Evolutionary conservation across 2,797 vertebrate genomes (phyloP), one percentile per base, ranked within the genome.

Genomic region (Varecia variegata): DNA sequence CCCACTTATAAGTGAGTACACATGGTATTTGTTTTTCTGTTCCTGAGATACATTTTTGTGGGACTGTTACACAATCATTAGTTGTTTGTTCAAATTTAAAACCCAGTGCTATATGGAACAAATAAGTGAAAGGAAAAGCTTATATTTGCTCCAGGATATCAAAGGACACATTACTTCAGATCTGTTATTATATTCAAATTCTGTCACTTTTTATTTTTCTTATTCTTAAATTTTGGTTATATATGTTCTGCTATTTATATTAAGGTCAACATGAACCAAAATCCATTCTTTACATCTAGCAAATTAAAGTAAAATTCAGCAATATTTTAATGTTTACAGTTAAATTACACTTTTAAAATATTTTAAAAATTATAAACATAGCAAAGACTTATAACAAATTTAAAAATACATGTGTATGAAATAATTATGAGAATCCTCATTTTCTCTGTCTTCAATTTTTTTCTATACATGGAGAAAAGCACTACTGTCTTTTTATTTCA

Each of bases 11-110:
- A 58, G 32, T n/a, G 62, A 65, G 62, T n/a, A 65, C 32, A n/a
- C 20, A 7, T 65, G 32, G 15, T n/a, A n/a, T 65, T 18, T 65
- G 17, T 65, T 65, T 65, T 65, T 65, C 32, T n/a, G 62, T 65
- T 65, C 15, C 62, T 20, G 17, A 65, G 32, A n/a, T n/a, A 65
- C 15, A 65, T 88, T 95, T 92, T 95, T 87, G 47, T 93, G 14
- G 11, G 13, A 87, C 40, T 88, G 10, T 88, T 96, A 68, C 88
- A 88, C 86, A 95, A 71, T 43, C 10, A 52, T 89, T 91, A 73
- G 60, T 88, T 56, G 80, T 83, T 81, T 88, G n/a, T 88, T 21
- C 35, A 81, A 71, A 77, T 79, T 91, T 74, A 86, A 77, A 91
- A 76, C 40, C 14, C 45, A 90, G 2, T 50, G 18, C 3, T 32